Evolutionary conservation across 2,113 vertebrate genomes (phyloP).

Genomic region (Petrocephalus zakoni): DNA sequence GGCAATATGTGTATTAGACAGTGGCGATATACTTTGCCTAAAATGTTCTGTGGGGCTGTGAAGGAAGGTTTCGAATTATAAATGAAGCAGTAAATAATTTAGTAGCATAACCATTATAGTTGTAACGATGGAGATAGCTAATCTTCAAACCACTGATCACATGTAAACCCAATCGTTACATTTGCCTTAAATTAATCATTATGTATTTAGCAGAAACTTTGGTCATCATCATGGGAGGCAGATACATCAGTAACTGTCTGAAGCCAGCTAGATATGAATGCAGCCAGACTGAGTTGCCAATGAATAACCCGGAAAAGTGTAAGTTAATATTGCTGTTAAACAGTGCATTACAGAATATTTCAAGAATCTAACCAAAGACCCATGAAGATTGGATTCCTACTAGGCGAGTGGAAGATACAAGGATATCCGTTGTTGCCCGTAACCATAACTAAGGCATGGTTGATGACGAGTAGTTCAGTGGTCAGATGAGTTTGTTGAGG

Average conservation of each 20-base stretch:
- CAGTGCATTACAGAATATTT: not conserved
- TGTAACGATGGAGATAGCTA: not conserved
- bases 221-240: not conserved
- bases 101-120: not conserved
- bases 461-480: not conserved
- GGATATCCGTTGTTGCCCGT: not conserved
- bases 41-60: not conserved
- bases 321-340: not conserved
- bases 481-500: not conserved
- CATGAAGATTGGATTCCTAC: not conserved
- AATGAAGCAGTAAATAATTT: not conserved
- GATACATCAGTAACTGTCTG: not conserved
- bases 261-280: not conserved
- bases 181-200: not conserved
- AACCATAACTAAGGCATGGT: not conserved
- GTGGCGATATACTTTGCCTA: not conserved
- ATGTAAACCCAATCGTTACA: not conserved
- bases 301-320: not conserved
- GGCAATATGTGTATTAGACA: not conserved
- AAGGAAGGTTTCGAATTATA: not conserved
- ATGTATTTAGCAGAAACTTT: not conserved
- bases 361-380: not conserved
- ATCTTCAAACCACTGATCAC: not conserved
- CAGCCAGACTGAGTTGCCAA: not conserved
- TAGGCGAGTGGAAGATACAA: not conserved